These are phyloP conservation scores for Hestina assimilis DNA, from an alignment of 1,140 invertebrate species.

Conservation along the genomic window DNA sequence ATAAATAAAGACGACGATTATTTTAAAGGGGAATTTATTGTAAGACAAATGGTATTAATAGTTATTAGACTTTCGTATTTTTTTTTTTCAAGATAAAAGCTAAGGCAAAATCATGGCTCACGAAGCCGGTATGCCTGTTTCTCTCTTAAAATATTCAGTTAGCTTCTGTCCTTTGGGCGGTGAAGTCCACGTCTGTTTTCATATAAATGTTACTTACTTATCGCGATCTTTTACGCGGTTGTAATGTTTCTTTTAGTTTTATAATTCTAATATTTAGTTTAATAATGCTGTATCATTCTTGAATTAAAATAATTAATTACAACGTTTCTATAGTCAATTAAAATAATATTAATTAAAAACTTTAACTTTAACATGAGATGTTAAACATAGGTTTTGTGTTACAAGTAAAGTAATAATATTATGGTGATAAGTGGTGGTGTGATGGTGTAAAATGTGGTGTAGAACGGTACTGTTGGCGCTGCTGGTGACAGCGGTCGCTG, in stretches of 20 bases:
- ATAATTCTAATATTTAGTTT: too few relatives aligned
- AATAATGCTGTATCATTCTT: too few relatives aligned
- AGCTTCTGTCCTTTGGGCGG: not conserved
- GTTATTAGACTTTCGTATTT: too few relatives aligned
- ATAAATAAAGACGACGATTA: too few relatives aligned
- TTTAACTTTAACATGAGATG: too few relatives aligned
- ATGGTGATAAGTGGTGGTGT: constrained; percentile 32
- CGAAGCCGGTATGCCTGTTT: not conserved
- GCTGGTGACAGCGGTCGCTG: constrained; percentile 50
- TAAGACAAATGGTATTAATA: too few relatives aligned
- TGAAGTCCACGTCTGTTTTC: not conserved
- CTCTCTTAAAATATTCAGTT: not conserved
- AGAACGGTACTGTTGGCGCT: constrained; percentile 43
- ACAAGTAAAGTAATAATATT: not conserved
- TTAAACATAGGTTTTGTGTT: too few relatives aligned
- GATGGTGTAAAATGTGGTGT: constrained; percentile 57
- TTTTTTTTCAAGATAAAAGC: too few relatives aligned
- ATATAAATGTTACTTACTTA: not conserved
- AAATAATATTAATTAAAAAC: too few relatives aligned
- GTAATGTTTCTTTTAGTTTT: not conserved
- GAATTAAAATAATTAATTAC: too few relatives aligned
- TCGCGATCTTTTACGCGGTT: not conserved
- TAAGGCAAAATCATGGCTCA: not conserved
- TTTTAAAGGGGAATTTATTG: too few relatives aligned
- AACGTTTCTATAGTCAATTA: too few relatives aligned